Conservation (phyloP, 2,888 invertebrate genomes). For the Sesamia inferens region DNA sequence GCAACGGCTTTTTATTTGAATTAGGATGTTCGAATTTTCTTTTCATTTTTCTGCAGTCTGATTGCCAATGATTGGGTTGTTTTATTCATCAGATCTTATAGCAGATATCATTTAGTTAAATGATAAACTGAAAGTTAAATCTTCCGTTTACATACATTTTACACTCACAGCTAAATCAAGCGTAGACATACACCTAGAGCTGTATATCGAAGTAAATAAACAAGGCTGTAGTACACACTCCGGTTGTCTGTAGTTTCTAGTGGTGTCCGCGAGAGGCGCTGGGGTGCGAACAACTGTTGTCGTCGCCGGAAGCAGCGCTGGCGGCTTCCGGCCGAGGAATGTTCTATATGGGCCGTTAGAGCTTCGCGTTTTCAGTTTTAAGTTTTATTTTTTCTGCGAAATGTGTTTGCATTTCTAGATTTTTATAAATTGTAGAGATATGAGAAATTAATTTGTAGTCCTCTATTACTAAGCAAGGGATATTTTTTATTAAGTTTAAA, state of each 20-base stretch:
- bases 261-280: slow-evolving; percentile 86
- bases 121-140: not conserved
- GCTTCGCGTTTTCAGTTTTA: slow-evolving; percentile 76
- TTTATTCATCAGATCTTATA: not conserved
- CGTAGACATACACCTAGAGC: slow-evolving; percentile 21
- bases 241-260: slow-evolving; percentile 73
- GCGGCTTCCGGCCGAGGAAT: slow-evolving; percentile 85
- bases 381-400: slow-evolving; percentile 65
- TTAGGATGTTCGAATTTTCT: not conserved
- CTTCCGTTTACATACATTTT: not conserved
- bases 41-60: not conserved
- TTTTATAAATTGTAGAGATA: slow-evolving; percentile 12
- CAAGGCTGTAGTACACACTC: slow-evolving; percentile 49
- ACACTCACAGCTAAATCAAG: not conserved
- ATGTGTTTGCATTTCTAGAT: slow-evolving; percentile 13
- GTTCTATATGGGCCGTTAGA: slow-evolving; percentile 78
- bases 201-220: slow-evolving; percentile 41
- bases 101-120: not conserved
- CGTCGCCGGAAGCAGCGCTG: slow-evolving; percentile 85
- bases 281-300: slow-evolving; percentile 86
- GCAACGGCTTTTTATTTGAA: slow-evolving; percentile 23
- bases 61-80: not conserved
- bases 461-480: too few species aligned
- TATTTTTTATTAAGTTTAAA: too few species aligned
- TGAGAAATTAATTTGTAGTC: not conserved